Evolutionary conservation across 2,888 invertebrate species (phyloP).

Genomic region (Acrobasis suavella): DNA sequence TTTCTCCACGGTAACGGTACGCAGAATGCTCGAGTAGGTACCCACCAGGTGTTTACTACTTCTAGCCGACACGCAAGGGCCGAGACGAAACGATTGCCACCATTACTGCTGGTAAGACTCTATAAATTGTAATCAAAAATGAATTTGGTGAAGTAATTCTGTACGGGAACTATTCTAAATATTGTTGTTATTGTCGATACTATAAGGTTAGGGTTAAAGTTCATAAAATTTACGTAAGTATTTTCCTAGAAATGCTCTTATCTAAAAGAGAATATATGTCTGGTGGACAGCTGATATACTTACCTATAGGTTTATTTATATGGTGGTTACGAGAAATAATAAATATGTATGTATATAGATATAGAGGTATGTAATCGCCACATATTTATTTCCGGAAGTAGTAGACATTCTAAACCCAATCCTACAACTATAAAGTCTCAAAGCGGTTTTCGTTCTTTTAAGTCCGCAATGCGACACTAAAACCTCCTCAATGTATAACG

Average conservation of each 20-base stretch:
- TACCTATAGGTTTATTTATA: no score
- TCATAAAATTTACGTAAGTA: no score
- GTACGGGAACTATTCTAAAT: not conserved
- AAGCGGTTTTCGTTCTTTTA: not conserved
- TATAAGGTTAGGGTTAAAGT: no score
- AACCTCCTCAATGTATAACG: not conserved
- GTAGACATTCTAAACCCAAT: no score
- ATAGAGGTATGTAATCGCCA: no score
- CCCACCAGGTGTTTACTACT: slow-evolving; percentile 51
- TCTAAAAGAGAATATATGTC: no score
- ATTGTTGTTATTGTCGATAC: not conserved
- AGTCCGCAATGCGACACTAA: not conserved
- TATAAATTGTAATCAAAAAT: slow-evolving; percentile 22
- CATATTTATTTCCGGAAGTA: no score
- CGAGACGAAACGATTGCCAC: slow-evolving; percentile 45
- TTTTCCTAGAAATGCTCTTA: no score
- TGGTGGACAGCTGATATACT: no score
- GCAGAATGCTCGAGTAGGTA: slow-evolving; percentile 50
- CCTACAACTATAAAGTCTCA: not conserved
- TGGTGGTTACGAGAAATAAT: no score
- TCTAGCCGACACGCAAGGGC: slow-evolving; percentile 20
- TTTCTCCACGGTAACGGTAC: slow-evolving; percentile 62
- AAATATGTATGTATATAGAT: no score
- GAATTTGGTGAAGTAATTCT: not conserved
- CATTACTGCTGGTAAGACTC: slow-evolving; percentile 28